These are phyloP conservation scores for Lepidocyrtinus sp. DNA, from an alignment of 2,888 invertebrate genomes.

Conservation along the genomic window DNA sequence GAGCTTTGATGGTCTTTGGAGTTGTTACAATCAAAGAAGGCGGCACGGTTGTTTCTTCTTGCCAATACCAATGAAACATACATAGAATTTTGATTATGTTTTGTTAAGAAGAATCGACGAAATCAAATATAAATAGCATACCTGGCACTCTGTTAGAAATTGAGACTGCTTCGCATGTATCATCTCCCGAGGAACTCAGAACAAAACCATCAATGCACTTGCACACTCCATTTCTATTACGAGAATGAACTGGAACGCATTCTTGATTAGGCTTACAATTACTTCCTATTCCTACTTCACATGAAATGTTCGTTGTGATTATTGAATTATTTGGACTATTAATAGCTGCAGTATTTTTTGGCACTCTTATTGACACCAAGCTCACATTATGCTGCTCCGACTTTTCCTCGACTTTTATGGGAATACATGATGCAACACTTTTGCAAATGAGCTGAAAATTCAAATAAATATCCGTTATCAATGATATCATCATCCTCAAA, in stretches of 20 bases:
- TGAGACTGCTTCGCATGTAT: conserved; percentile 15
- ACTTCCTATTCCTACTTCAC: conserved; percentile 76
- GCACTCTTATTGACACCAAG: conserved; percentile 57
- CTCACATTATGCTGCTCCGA: conserved; percentile 29
- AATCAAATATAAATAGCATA: too few relatives aligned
- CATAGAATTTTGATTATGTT: too few relatives aligned
- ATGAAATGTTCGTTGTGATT: conserved; percentile 72
- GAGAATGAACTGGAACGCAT: conserved; percentile 77
- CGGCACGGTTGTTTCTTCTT: not conserved
- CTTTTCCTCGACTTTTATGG: conserved; percentile 17
- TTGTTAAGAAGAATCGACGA: too few relatives aligned
- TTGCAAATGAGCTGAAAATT: conserved; percentile 59
- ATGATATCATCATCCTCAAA: too few relatives aligned
- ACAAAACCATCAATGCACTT: conserved; percentile 80
- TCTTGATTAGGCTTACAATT: conserved; percentile 81
- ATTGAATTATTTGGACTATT: not conserved
- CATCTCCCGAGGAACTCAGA: conserved; percentile 72
- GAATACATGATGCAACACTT: conserved; percentile 33
- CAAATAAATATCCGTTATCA: too few relatives aligned
- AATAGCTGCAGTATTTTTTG: conserved; percentile 23
- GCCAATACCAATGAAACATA: too few relatives aligned
- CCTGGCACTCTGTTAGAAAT: too few relatives aligned
- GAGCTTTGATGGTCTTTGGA: conserved; percentile 77
- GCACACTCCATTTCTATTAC: conserved; percentile 81
- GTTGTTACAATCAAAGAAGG: conserved; percentile 33